Percentiles rank a stretch among this genome's conserved stretches.
phyloP scores from a whole-genome alignment of 1,140 invertebrate species.

The Drosophila repletoides region DNA sequence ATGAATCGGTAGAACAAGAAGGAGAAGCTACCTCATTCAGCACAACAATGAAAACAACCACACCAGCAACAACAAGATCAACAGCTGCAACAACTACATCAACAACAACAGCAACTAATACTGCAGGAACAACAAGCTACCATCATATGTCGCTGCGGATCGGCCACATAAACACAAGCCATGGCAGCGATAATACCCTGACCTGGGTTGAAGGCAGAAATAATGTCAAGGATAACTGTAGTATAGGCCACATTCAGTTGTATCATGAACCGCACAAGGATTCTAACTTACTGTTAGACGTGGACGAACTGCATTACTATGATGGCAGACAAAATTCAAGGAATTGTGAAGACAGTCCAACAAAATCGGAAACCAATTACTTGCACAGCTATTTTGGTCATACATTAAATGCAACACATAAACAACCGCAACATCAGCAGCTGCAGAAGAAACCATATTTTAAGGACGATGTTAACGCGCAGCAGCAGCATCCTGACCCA shows the following conservation, averaged over 20 bases:
- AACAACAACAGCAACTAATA: constrained; percentile 8
- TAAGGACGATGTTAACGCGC: constrained; percentile 32
- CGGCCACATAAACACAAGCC: constrained; percentile 54
- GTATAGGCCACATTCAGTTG: constrained; percentile 21
- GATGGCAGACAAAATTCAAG: constrained; percentile 20
- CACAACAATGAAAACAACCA: constrained; percentile 8
- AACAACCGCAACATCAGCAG: background rate
- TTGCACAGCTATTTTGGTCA: constrained; percentile 19
- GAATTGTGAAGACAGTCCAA: constrained; percentile 17
- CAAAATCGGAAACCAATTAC: constrained; percentile 37
- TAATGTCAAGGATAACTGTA: constrained; percentile 35
- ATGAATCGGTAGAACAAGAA: constrained; percentile 50
- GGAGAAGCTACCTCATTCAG: too few relatives aligned
- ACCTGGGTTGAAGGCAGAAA: constrained; percentile 10
- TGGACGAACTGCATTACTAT: constrained; percentile 58
- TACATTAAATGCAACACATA: constrained; percentile 19
- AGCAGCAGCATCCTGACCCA: constrained; percentile 34
- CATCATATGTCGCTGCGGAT: constrained; percentile 17
- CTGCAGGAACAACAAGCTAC: background rate
- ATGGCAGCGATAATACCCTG: constrained; percentile 25
- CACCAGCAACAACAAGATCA: constrained; percentile 15
- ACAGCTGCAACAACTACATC: constrained; percentile 20
- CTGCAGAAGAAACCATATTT: background rate
- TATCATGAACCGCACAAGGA: background rate
- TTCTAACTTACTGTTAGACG: background rate